These are phyloP conservation scores for Diplazon laetatorius DNA, from an alignment of 2,888 invertebrate genomes.

Conservation along the genomic window DNA sequence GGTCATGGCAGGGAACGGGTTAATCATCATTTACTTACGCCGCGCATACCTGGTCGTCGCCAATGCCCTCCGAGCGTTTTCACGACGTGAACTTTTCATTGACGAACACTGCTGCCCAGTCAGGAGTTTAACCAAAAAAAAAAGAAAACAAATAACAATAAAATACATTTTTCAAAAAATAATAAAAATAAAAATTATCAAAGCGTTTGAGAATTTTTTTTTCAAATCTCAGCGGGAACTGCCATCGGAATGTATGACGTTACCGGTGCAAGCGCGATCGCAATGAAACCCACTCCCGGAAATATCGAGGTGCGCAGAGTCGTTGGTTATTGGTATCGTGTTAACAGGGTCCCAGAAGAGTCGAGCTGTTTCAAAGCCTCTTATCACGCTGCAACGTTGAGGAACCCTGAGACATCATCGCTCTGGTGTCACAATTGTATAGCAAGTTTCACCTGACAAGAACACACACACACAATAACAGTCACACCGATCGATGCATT, in stretches of 20 bases:
- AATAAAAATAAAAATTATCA: not conserved
- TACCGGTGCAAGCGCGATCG: constrained; percentile 66
- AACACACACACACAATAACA: too few species aligned
- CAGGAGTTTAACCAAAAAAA: too few species aligned
- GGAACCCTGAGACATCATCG: constrained; percentile 6
- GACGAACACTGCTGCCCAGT: not conserved
- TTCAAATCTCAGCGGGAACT: too few species aligned
- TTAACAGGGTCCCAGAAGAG: constrained; percentile 69
- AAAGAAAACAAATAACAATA: too few species aligned
- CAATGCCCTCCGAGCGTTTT: too few species aligned
- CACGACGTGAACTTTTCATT: not conserved
- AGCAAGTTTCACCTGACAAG: too few species aligned
- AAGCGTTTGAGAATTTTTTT: too few species aligned
- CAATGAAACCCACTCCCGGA: constrained; percentile 3
- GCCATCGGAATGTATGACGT: not conserved
- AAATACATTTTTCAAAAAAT: too few species aligned
- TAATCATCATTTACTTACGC: not conserved
- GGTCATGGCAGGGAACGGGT: constrained; percentile 71
- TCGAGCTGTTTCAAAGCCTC: constrained; percentile 27
- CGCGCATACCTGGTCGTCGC: too few species aligned
- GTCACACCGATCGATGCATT: too few species aligned
- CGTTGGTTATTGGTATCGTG: constrained; percentile 76
- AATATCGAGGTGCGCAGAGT: constrained; percentile 76
- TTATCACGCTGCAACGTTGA: constrained; percentile 14
- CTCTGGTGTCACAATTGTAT: too few species aligned